A percentile compares a stretch with the other conserved stretches of the same genome.
These are phyloP conservation scores for Cephalopachus bancanus DNA, from an alignment of 2,797 vertebrate species.

Conservation along the genomic window DNA sequence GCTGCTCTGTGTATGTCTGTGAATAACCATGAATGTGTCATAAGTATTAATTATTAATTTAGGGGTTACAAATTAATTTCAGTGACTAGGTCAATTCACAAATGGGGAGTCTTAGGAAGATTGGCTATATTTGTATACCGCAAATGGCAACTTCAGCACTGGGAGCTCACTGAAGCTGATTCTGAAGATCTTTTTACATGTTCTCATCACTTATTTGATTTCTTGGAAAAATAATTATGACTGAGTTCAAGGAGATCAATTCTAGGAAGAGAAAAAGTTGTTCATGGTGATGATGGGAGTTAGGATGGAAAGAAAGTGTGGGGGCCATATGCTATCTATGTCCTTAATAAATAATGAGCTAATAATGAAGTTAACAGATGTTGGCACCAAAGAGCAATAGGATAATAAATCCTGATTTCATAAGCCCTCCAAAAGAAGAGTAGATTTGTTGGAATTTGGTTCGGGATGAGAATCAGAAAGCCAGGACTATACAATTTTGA, in stretches of 20 bases:
- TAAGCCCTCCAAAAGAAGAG: neutral
- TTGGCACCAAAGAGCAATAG: neutral
- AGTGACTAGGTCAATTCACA: neutral
- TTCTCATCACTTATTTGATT: neutral
- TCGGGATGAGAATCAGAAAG: neutral
- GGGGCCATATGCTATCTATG: neutral
- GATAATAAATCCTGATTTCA: neutral
- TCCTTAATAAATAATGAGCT: slow-evolving; percentile 32
- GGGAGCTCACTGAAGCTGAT: neutral
- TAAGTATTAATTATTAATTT: neutral
- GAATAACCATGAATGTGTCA: neutral
- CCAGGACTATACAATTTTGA: neutral
- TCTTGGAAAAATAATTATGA: neutral
- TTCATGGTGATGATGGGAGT: neutral
- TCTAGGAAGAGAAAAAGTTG: neutral
- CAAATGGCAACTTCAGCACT: neutral
- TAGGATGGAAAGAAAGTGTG: neutral
- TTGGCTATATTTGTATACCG: neutral
- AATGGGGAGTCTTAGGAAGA: neutral
- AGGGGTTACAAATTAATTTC: neutral
- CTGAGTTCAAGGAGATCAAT: neutral
- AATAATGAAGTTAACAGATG: neutral
- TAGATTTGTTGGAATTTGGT: slow-evolving; percentile 14
- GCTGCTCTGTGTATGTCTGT: neutral
- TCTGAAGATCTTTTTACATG: neutral